Evolutionary conservation across 1,140 invertebrate genomes (phyloP).

Genomic region (Ganaspis sp.): DNA sequence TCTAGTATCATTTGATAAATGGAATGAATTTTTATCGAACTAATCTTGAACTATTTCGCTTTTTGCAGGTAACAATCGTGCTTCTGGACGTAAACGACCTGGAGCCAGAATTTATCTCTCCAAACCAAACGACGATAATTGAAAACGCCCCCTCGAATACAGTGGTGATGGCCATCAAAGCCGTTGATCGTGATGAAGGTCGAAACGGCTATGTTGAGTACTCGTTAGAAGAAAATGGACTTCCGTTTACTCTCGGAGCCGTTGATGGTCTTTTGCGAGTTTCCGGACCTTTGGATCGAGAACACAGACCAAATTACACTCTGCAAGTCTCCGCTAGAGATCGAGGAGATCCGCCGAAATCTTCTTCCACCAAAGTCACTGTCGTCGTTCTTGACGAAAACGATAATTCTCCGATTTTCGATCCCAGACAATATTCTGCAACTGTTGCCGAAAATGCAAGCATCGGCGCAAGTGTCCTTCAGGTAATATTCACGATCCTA

Average conservation of each 20-base stretch:
- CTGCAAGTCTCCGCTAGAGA: slow-evolving; percentile 90
- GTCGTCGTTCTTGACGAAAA: slow-evolving; percentile 93
- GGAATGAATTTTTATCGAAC: too few relatives aligned
- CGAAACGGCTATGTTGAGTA: slow-evolving; percentile 96
- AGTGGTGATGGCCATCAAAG: slow-evolving; percentile 92
- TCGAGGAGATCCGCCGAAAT: slow-evolving; percentile 89
- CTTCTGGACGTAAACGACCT: slow-evolving; percentile 96
- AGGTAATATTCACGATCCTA: slow-evolving; percentile 76
- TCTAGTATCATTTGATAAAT: too few relatives aligned
- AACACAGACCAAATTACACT: slow-evolving; percentile 87
- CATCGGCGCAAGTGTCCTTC: slow-evolving; percentile 91
- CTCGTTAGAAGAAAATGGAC: slow-evolving; percentile 78
- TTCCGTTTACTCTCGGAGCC: slow-evolving; percentile 89
- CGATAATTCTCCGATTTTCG: slow-evolving; percentile 94
- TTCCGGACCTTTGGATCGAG: slow-evolving; percentile 88
- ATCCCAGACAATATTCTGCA: slow-evolving; percentile 90
- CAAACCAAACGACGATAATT: slow-evolving; percentile 85
- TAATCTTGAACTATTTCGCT: too few relatives aligned
- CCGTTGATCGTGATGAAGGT: slow-evolving; percentile 94
- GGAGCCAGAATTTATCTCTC: slow-evolving; percentile 91
- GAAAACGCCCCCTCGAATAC: slow-evolving; percentile 94
- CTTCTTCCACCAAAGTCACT: slow-evolving; percentile 82
- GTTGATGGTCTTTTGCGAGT: slow-evolving; percentile 92
- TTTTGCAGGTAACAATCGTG: slow-evolving; percentile 87
- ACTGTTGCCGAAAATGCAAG: slow-evolving; percentile 94